phyloP scores from a whole-genome alignment of 2,113 vertebrate genomes.

The Nothocercus julius region DNA sequence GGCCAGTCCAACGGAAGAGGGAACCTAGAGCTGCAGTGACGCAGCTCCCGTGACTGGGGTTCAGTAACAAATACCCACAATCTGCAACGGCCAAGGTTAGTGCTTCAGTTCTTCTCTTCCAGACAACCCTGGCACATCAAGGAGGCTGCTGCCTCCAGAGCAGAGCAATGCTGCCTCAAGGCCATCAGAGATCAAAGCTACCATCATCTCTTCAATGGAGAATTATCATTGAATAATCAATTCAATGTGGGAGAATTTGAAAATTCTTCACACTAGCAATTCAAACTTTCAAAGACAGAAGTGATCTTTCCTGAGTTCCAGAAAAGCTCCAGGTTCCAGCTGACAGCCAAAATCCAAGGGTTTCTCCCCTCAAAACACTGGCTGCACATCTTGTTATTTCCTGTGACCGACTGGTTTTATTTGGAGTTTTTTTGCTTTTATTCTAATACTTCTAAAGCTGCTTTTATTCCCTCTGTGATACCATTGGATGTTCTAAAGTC shows the following conservation, averaged over 20 bases:
- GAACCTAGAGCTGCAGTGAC: not conserved
- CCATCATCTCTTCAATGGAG: not conserved
- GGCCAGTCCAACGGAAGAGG: not conserved
- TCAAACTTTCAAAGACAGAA: conserved; percentile 1
- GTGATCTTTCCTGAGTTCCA: not conserved
- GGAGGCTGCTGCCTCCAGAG: not conserved
- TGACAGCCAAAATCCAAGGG: not conserved
- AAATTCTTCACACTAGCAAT: conserved; percentile 15
- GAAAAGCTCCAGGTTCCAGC: not conserved
- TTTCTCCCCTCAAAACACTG: not conserved
- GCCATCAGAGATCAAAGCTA: not conserved
- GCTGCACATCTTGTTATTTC: not conserved
- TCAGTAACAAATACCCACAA: not conserved
- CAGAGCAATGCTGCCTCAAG: rapidly evolving
- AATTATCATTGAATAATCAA: not conserved
- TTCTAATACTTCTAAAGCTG: conserved; percentile 3
- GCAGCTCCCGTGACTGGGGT: not conserved
- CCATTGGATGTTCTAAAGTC: conserved; percentile 15
- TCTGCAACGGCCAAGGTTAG: not conserved
- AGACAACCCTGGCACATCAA: not conserved
- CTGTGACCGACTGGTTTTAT: conserved; percentile 22
- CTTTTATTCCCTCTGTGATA: conserved; percentile 33
- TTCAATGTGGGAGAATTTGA: not conserved
- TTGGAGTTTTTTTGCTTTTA: conserved; percentile 23
- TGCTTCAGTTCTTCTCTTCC: rapidly evolving